Conservation (phyloP, 2,113 vertebrate genomes). For the Machaerirhynchus nigripectus region DNA sequence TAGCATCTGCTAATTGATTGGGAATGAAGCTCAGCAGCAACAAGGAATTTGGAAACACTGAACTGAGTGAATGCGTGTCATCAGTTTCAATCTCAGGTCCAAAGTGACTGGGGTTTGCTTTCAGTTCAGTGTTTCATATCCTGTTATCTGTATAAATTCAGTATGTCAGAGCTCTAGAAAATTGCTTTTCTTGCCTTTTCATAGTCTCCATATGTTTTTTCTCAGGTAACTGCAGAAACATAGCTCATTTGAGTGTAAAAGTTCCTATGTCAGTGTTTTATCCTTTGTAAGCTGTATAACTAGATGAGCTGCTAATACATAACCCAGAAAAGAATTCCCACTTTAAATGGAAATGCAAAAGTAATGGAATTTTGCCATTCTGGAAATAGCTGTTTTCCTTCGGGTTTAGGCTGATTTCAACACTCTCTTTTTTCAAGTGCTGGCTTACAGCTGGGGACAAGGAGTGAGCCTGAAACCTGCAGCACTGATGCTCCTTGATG, state of each 20-base stretch:
- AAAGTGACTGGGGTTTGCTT: not conserved
- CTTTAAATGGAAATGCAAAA: not conserved
- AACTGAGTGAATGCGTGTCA: rapidly evolving
- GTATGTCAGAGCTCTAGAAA: not conserved
- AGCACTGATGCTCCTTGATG: not conserved
- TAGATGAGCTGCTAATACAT: not conserved
- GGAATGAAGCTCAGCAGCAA: not conserved
- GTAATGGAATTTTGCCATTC: not conserved
- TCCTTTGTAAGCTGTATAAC: not conserved
- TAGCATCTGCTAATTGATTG: not conserved
- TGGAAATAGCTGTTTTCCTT: not conserved
- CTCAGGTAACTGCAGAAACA: not conserved
- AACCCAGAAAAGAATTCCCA: not conserved
- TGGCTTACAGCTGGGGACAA: not conserved
- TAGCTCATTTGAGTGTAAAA: not conserved
- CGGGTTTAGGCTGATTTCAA: not conserved
- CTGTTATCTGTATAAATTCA: not conserved
- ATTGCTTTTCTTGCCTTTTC: not conserved
- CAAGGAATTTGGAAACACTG: not conserved
- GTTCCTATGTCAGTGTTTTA: not conserved
- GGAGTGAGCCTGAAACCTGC: not conserved
- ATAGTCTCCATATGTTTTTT: not conserved
- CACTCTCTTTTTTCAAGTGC: not conserved
- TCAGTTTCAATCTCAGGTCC: not conserved
- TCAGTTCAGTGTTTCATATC: not conserved